Conservation (phyloP, 2,113 vertebrate genomes). For the Pseudonaja textilis region DNA sequence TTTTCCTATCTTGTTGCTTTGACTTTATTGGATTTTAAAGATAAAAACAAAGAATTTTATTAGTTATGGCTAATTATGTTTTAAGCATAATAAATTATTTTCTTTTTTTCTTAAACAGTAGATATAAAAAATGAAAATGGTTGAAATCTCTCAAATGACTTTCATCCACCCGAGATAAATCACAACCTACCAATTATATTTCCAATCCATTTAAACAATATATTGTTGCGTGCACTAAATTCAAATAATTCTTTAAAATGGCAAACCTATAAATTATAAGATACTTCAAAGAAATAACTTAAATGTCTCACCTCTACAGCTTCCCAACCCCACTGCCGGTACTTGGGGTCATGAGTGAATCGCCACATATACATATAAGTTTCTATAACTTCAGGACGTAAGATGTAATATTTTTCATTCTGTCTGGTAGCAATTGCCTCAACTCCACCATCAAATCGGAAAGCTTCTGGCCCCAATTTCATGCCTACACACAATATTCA, state of each 20-base stretch:
- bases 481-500: constrained; percentile 69
- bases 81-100: background rate
- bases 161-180: background rate
- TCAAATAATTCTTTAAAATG: background rate
- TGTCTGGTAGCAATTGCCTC: constrained; percentile 97
- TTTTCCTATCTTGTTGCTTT: background rate
- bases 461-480: constrained; percentile 96
- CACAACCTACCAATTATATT: background rate
- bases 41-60: background rate
- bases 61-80: background rate
- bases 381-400: constrained; percentile 95
- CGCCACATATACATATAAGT: constrained; percentile 99
- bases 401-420: constrained; percentile 98
- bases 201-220: background rate
- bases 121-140: background rate
- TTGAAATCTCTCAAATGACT: background rate
- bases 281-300: background rate
- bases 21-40: background rate
- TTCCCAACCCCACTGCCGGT: constrained; percentile 98
- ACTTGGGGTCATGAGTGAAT: constrained; percentile 95
- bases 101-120: background rate
- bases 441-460: constrained; percentile 94
- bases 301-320: constrained; percentile 83
- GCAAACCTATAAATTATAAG: background rate
- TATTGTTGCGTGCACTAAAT: background rate